Percentiles rank a stretch among this genome's conserved stretches.
Conservation (phyloP, 2,113 vertebrate genomes). For the Vicugna pacos region DNA sequence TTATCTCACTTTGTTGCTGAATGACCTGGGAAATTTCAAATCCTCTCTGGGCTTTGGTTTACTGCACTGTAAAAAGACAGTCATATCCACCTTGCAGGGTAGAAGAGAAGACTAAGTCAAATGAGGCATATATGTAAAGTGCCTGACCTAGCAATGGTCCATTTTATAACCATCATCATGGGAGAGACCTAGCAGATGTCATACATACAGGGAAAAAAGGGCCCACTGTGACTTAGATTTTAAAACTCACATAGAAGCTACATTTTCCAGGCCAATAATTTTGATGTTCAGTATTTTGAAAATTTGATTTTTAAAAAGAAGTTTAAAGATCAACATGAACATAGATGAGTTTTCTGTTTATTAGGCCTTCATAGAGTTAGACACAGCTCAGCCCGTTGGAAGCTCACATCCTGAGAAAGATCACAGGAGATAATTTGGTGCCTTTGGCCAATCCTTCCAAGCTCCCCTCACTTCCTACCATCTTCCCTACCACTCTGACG, state of each 20-base stretch:
- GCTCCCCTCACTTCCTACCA: not conserved
- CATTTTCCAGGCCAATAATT: not conserved
- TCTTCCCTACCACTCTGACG: not conserved
- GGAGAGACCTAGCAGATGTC: not conserved
- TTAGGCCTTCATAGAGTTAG: not conserved
- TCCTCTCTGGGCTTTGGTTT: not conserved
- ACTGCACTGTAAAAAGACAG: not conserved
- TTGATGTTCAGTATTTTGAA: not conserved
- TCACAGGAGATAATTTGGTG: not conserved
- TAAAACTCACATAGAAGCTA: not conserved
- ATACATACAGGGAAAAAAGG: not conserved
- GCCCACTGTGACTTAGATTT: not conserved
- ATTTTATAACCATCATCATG: not conserved
- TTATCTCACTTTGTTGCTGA: not conserved
- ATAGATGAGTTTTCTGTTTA: not conserved
- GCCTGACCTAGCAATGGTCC: not conserved
- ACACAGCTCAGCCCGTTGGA: not conserved
- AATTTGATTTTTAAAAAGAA: not conserved
- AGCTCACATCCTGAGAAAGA: not conserved
- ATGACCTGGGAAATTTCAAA: not conserved
- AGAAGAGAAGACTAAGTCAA: not conserved
- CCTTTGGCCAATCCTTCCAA: not conserved
- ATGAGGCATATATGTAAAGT: not conserved
- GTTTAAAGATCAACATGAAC: conserved; percentile 1
- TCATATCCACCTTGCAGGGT: not conserved